Conservation (phyloP, 2,113 vertebrate genomes). For the Elgaria multicarinata region DNA sequence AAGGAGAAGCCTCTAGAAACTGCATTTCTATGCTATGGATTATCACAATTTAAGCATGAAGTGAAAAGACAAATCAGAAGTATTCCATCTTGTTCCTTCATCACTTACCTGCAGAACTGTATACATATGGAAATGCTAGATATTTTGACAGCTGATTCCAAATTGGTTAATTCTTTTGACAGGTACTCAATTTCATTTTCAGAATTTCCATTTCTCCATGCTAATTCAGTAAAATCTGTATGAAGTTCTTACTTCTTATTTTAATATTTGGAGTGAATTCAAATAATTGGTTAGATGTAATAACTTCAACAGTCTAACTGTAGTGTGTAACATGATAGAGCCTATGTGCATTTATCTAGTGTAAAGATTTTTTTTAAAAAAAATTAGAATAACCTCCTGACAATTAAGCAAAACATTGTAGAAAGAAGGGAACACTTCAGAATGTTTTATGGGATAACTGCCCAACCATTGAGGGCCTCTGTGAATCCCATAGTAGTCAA, state of each 20-base stretch:
- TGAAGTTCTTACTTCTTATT: neutral
- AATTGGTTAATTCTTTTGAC: constrained; percentile 18
- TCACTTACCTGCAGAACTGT: neutral
- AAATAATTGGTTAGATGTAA: neutral
- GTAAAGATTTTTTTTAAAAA: neutral
- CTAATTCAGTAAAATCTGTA: neutral
- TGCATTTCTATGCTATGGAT: neutral
- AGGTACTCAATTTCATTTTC: neutral
- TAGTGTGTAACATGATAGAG: neutral
- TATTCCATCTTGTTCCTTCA: neutral
- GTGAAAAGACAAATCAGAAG: neutral
- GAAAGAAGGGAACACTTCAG: neutral
- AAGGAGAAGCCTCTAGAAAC: neutral
- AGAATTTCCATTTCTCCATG: neutral
- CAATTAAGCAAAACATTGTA: neutral
- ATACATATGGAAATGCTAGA: neutral
- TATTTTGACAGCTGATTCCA: neutral
- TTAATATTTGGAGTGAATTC: neutral
- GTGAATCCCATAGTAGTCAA: neutral
- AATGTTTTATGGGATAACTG: neutral
- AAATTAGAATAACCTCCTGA: neutral
- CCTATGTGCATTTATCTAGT: neutral
- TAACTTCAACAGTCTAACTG: neutral
- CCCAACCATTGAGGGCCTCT: neutral
- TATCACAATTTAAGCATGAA: neutral